phyloP scores from a whole-genome alignment of 2,797 vertebrate species.

The Ciconia nigra region DNA sequence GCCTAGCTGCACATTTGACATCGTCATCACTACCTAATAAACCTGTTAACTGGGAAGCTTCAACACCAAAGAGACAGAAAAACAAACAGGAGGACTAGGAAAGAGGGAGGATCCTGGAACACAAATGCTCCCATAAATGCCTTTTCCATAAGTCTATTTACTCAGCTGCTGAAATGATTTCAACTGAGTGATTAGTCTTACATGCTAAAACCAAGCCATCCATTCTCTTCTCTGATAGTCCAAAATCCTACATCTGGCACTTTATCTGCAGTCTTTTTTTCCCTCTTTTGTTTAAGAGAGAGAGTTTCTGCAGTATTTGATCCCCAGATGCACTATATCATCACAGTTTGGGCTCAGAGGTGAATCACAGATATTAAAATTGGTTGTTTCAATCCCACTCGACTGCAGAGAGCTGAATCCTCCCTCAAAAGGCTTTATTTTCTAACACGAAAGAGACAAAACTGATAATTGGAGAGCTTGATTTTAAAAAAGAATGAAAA shows the following conservation, averaged over 20 bases:
- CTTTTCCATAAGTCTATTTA: constrained; percentile 15
- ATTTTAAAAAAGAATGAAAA: not conserved
- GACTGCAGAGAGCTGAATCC: not conserved
- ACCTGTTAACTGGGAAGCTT: not conserved
- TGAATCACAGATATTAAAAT: not conserved
- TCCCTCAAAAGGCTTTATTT: not conserved
- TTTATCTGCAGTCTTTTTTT: not conserved
- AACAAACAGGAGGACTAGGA: not conserved
- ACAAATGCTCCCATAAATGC: constrained; percentile 11
- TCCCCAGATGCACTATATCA: not conserved
- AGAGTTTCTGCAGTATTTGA: not conserved
- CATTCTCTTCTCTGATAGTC: not conserved
- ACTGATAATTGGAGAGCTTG: not conserved
- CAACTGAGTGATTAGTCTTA: not conserved
- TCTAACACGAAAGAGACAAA: not conserved
- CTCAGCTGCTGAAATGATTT: constrained; percentile 52
- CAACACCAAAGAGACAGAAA: not conserved
- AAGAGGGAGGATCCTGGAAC: constrained; percentile 10
- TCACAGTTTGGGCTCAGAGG: not conserved
- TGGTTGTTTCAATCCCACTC: not conserved
- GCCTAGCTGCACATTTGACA: not conserved
- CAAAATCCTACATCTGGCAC: not conserved
- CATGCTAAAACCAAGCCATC: not conserved
- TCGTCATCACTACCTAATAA: not conserved
- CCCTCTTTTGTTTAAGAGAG: not conserved